Evolutionary conservation across 2,113 vertebrate genomes (phyloP).

Genomic region (Jaculus jaculus): DNA sequence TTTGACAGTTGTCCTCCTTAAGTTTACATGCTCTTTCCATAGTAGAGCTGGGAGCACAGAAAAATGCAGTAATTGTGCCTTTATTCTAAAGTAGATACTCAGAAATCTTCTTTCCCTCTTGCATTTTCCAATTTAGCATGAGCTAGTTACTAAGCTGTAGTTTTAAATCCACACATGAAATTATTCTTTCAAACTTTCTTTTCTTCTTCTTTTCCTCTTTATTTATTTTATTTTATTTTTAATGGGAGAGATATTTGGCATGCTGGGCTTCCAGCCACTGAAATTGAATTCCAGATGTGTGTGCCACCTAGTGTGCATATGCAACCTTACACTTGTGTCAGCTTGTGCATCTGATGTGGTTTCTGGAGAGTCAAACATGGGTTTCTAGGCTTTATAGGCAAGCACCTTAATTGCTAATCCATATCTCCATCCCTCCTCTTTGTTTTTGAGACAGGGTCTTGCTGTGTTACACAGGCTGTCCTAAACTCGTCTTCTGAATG

Average conservation of each 20-base stretch:
- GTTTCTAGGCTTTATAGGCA: no score
- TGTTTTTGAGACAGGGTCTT: background rate
- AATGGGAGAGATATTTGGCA: no score
- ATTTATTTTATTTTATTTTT: background rate
- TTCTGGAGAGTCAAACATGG: no score
- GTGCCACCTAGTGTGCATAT: no score
- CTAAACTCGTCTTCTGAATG: background rate
- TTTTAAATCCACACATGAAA: constrained; percentile 50
- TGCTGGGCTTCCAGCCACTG: no score
- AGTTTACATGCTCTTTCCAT: background rate
- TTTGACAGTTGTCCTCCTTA: background rate
- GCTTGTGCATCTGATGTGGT: no score
- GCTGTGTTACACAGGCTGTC: background rate
- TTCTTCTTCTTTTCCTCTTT: background rate
- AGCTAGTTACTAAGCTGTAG: background rate
- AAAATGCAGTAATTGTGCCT: background rate
- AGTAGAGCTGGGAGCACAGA: background rate
- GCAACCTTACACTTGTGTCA: no score
- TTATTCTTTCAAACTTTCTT: constrained; percentile 21
- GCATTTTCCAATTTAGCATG: background rate
- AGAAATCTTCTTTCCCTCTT: background rate
- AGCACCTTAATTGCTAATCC: no score
- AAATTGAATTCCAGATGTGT: no score
- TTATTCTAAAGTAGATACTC: constrained; percentile 20
- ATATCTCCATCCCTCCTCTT: no score